These are phyloP conservation scores for Spilarctia lutea DNA, from an alignment of 2,888 invertebrate species.

Conservation along the genomic window DNA sequence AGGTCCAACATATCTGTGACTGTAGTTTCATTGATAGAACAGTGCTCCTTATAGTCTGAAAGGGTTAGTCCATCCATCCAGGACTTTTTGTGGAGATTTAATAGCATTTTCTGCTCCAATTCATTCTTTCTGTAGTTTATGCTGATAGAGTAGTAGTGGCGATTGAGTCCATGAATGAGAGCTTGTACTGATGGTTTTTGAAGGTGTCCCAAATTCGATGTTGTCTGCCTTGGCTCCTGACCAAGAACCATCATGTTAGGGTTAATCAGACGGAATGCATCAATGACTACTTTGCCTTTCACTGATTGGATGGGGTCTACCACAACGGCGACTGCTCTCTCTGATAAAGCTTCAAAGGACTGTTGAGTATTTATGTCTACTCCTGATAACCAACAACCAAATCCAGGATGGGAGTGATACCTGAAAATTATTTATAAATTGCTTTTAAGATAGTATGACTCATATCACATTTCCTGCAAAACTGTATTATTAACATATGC, in stretches of 20 bases:
- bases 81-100: conserved; percentile 99
- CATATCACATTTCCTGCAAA: background rate
- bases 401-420: conserved; percentile 99
- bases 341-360: conserved; percentile 99
- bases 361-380: conserved; percentile 99
- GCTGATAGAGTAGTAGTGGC: conserved; percentile 99
- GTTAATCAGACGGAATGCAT: conserved; percentile 99
- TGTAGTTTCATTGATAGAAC: conserved; percentile 96
- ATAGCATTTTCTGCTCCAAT: conserved; percentile 99
- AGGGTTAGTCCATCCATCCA: conserved; percentile 99
- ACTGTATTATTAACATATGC: background rate
- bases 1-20: conserved; percentile 98
- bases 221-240: conserved; percentile 99
- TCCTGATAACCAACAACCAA: conserved; percentile 99
- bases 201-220: conserved; percentile 99
- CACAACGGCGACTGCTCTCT: conserved; percentile 99
- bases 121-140: conserved; percentile 99
- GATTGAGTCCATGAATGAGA: conserved; percentile 98
- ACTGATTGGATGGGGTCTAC: conserved; percentile 99
- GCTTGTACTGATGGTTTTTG: conserved; percentile 99
- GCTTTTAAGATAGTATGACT: background rate
- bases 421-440: conserved; percentile 64
- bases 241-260: conserved; percentile 99
- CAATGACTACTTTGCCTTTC: conserved; percentile 99
- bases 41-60: conserved; percentile 97